Conservation (phyloP, 2,113 vertebrate species). For the Xiphias gladius region DNA sequence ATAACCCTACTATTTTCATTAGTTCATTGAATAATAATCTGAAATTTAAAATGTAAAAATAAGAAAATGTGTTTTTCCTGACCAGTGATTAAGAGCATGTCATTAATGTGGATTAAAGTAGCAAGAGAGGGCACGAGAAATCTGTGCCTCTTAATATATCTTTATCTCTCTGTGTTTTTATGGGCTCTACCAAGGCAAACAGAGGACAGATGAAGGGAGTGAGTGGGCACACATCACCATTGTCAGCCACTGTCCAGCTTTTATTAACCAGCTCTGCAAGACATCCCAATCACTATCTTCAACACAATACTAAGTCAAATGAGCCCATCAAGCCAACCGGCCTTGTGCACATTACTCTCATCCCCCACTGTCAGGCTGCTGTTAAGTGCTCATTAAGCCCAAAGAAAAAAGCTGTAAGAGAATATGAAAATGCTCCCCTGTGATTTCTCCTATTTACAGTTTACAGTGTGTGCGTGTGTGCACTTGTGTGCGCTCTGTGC, state of each 20-base stretch:
- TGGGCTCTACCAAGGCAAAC: neutral
- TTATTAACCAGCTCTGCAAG: slow-evolving; percentile 33
- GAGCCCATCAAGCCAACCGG: slow-evolving; percentile 59
- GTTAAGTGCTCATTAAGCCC: slow-evolving; percentile 67
- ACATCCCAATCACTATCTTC: slow-evolving; percentile 31
- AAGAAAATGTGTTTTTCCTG: neutral
- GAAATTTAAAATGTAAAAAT: neutral
- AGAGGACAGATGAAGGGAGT: slow-evolving; percentile 14
- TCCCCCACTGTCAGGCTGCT: slow-evolving; percentile 49
- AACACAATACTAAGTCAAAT: slow-evolving; percentile 57
- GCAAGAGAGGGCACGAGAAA: neutral
- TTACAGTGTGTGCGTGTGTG: slow-evolving; percentile 20
- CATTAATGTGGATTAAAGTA: neutral
- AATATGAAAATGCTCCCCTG: slow-evolving; percentile 52
- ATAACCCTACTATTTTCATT: neutral
- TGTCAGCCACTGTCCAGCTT: slow-evolving; percentile 38
- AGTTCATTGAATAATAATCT: neutral
- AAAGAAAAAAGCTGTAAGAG: slow-evolving; percentile 57
- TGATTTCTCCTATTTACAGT: slow-evolving; percentile 48
- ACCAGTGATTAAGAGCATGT: neutral
- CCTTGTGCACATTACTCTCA: slow-evolving; percentile 54
- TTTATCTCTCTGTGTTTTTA: neutral
- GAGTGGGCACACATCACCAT: neutral
- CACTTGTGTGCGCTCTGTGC: slow-evolving; percentile 10
- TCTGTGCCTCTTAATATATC: neutral